These are phyloP conservation scores for Thamnaconus septentrionalis DNA, from an alignment of 2,113 vertebrate species.

Conservation along the genomic window DNA sequence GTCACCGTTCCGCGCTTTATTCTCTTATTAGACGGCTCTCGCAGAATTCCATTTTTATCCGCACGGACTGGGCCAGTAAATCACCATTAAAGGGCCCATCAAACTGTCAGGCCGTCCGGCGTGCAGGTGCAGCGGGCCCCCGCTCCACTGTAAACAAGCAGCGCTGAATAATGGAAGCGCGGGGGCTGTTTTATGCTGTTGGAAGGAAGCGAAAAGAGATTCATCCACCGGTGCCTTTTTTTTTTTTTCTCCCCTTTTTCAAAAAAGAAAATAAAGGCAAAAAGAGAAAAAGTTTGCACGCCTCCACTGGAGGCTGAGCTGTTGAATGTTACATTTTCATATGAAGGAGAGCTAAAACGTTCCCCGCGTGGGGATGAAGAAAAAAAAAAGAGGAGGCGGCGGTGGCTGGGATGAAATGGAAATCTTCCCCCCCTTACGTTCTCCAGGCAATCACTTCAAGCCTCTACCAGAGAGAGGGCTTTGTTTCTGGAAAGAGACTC, in stretches of 20 bases:
- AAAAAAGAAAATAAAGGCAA: neutral
- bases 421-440: constrained; percentile 45
- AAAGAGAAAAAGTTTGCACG: neutral
- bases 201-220: constrained; percentile 67
- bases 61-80: constrained; percentile 78
- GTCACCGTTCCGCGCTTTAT: constrained; percentile 64
- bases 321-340: too few species aligned
- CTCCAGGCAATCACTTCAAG: constrained; percentile 62
- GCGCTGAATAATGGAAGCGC: constrained; percentile 72
- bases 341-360: constrained; percentile 30
- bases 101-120: constrained; percentile 75
- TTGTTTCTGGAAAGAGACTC: constrained; percentile 60
- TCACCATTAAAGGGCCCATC: constrained; percentile 79
- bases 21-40: constrained; percentile 78
- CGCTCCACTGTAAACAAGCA: constrained; percentile 75
- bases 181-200: constrained; percentile 69
- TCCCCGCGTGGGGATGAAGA: constrained; percentile 20
- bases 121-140: constrained; percentile 69
- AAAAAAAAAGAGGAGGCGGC: neutral
- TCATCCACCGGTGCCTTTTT: constrained; percentile 66
- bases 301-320: too few species aligned
- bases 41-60: constrained; percentile 81
- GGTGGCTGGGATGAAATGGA: constrained; percentile 46
- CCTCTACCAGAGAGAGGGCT: constrained; percentile 53
- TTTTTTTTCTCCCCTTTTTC: neutral